Evolutionary conservation across 2,113 vertebrate genomes (phyloP).

Genomic region (Bubo scandiacus): DNA sequence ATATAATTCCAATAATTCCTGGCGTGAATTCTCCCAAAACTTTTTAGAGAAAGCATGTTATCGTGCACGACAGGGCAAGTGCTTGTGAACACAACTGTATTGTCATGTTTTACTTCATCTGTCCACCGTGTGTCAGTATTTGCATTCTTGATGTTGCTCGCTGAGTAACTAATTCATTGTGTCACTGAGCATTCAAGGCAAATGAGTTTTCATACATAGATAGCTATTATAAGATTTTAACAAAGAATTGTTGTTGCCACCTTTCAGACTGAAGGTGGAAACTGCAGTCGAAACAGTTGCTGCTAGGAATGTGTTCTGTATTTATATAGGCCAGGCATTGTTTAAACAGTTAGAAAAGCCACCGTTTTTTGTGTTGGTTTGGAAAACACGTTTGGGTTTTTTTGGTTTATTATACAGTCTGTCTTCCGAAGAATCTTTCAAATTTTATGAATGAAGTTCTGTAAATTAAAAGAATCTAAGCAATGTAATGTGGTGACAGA

Average conservation of each 20-base stretch:
- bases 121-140: conserved; percentile 60
- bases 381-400: accelerated
- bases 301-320: neutral
- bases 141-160: neutral
- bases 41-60: accelerated
- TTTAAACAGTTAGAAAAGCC: neutral
- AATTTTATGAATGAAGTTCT: neutral
- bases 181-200: neutral
- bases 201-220: neutral
- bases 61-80: accelerated
- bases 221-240: neutral
- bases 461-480: neutral
- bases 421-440: neutral
- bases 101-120: neutral
- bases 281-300: neutral
- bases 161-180: neutral
- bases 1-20: neutral
- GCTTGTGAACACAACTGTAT: neutral
- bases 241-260: neutral
- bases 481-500: neutral
- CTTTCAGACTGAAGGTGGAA: neutral
- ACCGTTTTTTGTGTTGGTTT: neutral
- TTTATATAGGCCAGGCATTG: neutral
- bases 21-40: neutral
- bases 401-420: neutral